Evolutionary conservation across 2,888 invertebrate species (phyloP).

Genomic region (Erynnis tages): DNA sequence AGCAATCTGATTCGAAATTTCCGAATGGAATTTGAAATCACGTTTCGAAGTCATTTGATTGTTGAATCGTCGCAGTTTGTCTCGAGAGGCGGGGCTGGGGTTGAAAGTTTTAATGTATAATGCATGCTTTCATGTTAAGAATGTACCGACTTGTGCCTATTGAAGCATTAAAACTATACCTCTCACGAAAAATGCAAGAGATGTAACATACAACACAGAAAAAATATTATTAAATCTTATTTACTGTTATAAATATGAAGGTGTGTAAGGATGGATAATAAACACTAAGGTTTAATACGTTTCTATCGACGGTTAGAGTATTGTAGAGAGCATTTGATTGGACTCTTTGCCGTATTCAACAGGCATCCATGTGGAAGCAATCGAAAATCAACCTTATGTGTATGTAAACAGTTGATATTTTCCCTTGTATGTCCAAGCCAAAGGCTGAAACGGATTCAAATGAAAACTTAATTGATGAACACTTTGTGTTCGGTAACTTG

Average conservation of each 20-base stretch:
- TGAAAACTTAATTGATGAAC: conserved; percentile 9
- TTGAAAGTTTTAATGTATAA: too few relatives aligned
- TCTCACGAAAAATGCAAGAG: too few relatives aligned
- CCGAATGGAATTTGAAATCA: too few relatives aligned
- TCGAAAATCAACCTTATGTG: conserved; percentile 42
- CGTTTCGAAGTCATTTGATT: too few relatives aligned
- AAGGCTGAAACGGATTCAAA: not conserved
- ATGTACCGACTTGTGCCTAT: too few relatives aligned
- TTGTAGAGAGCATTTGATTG: not conserved
- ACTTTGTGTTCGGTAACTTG: conserved; percentile 26
- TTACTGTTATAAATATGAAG: too few relatives aligned
- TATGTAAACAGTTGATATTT: conserved; percentile 40
- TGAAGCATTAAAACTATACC: too few relatives aligned
- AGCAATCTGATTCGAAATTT: too few relatives aligned
- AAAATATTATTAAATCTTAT: too few relatives aligned
- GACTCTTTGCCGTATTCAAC: conserved; percentile 1
- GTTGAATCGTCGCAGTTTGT: too few relatives aligned
- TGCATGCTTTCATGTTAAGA: too few relatives aligned
- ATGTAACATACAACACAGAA: not conserved
- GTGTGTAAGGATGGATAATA: conserved; percentile 1
- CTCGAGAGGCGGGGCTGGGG: too few relatives aligned
- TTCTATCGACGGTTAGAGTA: not conserved
- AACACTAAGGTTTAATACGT: conserved; percentile 1
- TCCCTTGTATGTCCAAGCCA: conserved; percentile 28
- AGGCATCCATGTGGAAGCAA: conserved; percentile 16